Percentiles rank a stretch among this genome's conserved stretches.
Conservation (phyloP, 2,113 vertebrate species). For the Campylomormyrus numenius region DNA sequence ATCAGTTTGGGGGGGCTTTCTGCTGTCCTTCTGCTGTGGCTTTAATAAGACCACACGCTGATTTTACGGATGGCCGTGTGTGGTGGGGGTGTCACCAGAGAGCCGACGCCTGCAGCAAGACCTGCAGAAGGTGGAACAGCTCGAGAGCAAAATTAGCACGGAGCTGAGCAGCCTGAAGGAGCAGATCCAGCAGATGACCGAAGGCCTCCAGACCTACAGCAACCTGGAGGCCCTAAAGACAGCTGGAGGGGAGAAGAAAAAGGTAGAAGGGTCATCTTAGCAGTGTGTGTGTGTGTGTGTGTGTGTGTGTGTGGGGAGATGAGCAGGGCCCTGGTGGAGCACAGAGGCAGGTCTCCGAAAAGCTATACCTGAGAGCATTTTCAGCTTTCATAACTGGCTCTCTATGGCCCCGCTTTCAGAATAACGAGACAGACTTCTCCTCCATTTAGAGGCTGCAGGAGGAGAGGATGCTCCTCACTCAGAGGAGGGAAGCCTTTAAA, state of each 20-base stretch:
- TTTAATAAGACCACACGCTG: not conserved
- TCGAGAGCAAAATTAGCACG: slow-evolving; percentile 81
- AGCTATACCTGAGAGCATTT: not conserved
- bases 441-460: slow-evolving; percentile 75
- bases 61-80: not conserved
- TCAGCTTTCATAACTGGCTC: not conserved
- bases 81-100: slow-evolving; percentile 55
- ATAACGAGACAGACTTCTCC: slow-evolving; percentile 7
- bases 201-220: slow-evolving; percentile 69
- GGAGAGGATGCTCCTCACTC: slow-evolving; percentile 66
- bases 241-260: slow-evolving; percentile 79
- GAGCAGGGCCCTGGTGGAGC: not conserved
- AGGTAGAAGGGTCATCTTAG: slow-evolving; percentile 53
- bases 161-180: slow-evolving; percentile 76
- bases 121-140: slow-evolving; percentile 86
- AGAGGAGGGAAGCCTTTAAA: slow-evolving; percentile 60
- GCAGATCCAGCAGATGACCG: slow-evolving; percentile 69
- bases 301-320: not conserved
- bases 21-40: not conserved
- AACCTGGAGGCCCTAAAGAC: slow-evolving; percentile 75
- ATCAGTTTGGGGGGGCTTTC: not conserved
- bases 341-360: not conserved
- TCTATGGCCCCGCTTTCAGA: not conserved
- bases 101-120: slow-evolving; percentile 82
- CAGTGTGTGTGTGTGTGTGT: not conserved